Base-by-base conservation (phyloP, 2,113 vertebrate genomes). In the Rhodinocichla rosea region DNA sequence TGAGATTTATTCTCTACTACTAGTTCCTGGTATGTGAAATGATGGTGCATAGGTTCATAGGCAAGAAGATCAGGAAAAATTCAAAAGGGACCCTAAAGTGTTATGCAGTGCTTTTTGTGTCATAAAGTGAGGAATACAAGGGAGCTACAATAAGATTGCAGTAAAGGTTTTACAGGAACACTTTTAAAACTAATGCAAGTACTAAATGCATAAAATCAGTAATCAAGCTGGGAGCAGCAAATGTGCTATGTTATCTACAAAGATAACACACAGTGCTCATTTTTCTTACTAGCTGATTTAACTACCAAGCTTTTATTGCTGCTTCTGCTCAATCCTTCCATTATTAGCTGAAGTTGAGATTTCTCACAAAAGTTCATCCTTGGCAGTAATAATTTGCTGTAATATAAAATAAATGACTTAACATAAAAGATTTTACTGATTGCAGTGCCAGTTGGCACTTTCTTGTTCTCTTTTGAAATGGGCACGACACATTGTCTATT, bases 291-390 rank as follows among this genome's bases (percentile, higher is more conserved):
- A 83, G 68, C 75, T 94, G 81, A 95, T 96, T 95, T 92, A 82
- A 79, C 85, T 79, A 94, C 69, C 62, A 64, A 13, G 35, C 77
- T 97, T 94, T 97, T 92, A 92, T 77, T 95, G 82, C 60, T 90
- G 37, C 53, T 80, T 56, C 49, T 91, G 45, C 77, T 96, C 76
- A 75, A 68, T 91, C 80, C 93, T 94, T 79, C 56, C 60, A 44
- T 97, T 96, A 95, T 97, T 96, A 97, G 93, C 87, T 83, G 89
- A 97, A 95, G 92, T 87, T 13, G 10, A 92, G 91, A 92, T 97
- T 98, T 97, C 91, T 87, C 63, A 62, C 94, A 83, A 90, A 98
- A 97, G 94, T 94, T 97, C 92, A 62, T 97, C 75, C 69, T 94
- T 80, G 76, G 83, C 73, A 81, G 59, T 81, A 87, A 96, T 96